A percentile compares a stretch with the other conserved stretches of the same genome.
These are phyloP conservation scores for Agrilus planipennis DNA, from an alignment of 1,140 invertebrate genomes.

Conservation along the genomic window DNA sequence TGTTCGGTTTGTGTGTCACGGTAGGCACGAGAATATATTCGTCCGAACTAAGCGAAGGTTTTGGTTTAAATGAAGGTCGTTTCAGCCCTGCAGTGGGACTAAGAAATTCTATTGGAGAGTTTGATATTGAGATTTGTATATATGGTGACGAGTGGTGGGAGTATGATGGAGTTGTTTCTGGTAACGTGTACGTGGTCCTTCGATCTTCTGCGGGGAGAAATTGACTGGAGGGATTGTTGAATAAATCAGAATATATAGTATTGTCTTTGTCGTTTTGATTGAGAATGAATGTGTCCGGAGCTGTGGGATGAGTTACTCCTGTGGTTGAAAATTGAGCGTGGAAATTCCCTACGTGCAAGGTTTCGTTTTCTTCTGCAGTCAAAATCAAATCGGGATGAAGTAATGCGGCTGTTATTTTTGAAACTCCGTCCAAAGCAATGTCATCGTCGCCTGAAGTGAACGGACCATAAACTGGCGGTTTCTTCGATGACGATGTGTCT, in stretches of 20 bases:
- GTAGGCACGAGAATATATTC: conserved; percentile 41
- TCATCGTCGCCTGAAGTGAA: conserved; percentile 17
- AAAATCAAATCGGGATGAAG: conserved; percentile 29
- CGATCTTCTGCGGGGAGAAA: conserved; percentile 25
- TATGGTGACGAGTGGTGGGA: conserved; percentile 17
- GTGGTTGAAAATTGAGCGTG: conserved; percentile 32
- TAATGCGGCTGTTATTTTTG: conserved; percentile 40
- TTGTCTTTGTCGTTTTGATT: conserved; percentile 53
- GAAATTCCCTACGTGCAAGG: conserved; percentile 27
- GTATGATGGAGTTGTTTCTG: conserved; percentile 18
- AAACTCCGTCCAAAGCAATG: conserved; percentile 32
- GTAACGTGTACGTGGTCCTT: conserved; percentile 21
- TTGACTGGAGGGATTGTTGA: conserved; percentile 34
- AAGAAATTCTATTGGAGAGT: conserved; percentile 18
- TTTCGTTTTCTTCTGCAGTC: conserved; percentile 25
- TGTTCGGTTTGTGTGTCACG: conserved; percentile 35
- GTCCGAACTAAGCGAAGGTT: conserved; percentile 25
- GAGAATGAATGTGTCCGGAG: conserved; percentile 51
- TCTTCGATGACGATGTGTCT: conserved; percentile 7
- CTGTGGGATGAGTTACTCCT: conserved; percentile 42
- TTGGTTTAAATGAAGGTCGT: conserved; percentile 15
- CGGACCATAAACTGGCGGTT: conserved; percentile 1
- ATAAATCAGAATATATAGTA: conserved; percentile 47
- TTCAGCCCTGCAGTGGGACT: conserved; percentile 27
- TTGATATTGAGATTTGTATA: conserved; percentile 27